Base-by-base conservation (phyloP, 2,797 vertebrate species). In the Microchirus variegatus region DNA sequence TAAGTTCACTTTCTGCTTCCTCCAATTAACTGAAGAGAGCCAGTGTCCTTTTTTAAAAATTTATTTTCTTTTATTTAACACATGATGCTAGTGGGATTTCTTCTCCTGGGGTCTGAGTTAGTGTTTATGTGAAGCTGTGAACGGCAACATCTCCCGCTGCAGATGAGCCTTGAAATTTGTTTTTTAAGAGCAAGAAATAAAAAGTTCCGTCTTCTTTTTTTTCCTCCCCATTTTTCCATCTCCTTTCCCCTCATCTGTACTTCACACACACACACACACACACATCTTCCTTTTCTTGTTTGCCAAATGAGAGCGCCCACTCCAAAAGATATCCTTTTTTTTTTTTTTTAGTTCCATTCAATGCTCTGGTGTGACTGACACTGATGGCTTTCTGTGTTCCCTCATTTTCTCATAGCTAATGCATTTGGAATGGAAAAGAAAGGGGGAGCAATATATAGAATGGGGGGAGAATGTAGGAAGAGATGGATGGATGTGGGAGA, bases 151-250 rank as follows among this genome's bases (percentile, higher is more conserved):
- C 73, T 69, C 49, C 64, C 74, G 17, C 50, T 68, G 75, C 50
- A 85, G 74, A 86, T 83, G 80, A 82, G 86, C 75, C 86, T 81
- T 84, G 82, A 89, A 85, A 87, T 85, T 77, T 55, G 77, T 80
- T 85, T 84, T 22, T 22, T 22, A 61, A 59, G 73, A 78, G 69
- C 65, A 81, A 59, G 52, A 71, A 73, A 79, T 56, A 49, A 73
- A 71, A 43, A 2, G 17, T 18, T 58, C 45, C 50, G 37, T 43
- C 37, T 52, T 0, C 22, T 35, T n/a, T 11, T 38, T 10, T n/a
- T 38, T 45, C 42, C 13, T 63, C 43, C 63, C 50, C 7, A 49
- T 52, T 0, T 19, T 38, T 16, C 10, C 38, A 7, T 15, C 42
- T 42, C 45, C 13, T 63, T 46, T 64, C 50, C 9, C 50, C 9